Base-by-base conservation (phyloP, 1,140 invertebrate species). In the Phortica variegata region DNA sequence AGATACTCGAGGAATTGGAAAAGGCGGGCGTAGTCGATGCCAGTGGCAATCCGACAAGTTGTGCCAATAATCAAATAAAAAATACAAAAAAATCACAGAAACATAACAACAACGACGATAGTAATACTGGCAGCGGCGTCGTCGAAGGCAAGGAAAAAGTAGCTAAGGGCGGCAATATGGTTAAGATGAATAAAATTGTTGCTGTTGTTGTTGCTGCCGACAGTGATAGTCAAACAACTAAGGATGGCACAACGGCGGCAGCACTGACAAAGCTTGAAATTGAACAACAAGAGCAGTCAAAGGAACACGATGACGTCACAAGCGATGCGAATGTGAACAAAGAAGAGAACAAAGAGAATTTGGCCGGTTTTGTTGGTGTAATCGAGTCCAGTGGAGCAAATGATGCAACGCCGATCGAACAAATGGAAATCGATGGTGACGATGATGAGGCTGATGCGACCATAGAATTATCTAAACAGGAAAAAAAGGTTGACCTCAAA, bases 11-110 rank as follows among this genome's bases (percentile, higher is more conserved):
- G 21, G 46, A 69, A 43, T 40, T 68, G 43, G 52, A 55, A 40
- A 65, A 58, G 34, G 61, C 65, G 38, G 65, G 57, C 16, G 61
- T 69, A 0, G 42, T 69, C 4, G 63, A 69, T 20, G 57, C 63
- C 20, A 56, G 54, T 8, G 63, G 63, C 7, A 68, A 68, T 54
- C 56, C 63, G 10, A 13, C 69, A 2, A 69, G 51, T n/a, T n/a
- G n/a, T 43, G 56, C 43, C 45, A 69, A 51, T 8, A 39, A 20
- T 3, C 52, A 54, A 7, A 13, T 31, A 43, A 33, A 26, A 13
- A 8, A 20, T 16, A 40, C 20, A 21, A 9, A 17, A 8, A 19
- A 12, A 6, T 26, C 45, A 16, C 36, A 52, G 13, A n/a, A n/a
- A n/a, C n/a, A n/a, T n/a, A n/a, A n/a, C n/a, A n/a, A n/a, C n/a